These are phyloP conservation scores for Anguilla megastoma DNA, from an alignment of 2,797 vertebrate genomes.

Conservation along the genomic window DNA sequence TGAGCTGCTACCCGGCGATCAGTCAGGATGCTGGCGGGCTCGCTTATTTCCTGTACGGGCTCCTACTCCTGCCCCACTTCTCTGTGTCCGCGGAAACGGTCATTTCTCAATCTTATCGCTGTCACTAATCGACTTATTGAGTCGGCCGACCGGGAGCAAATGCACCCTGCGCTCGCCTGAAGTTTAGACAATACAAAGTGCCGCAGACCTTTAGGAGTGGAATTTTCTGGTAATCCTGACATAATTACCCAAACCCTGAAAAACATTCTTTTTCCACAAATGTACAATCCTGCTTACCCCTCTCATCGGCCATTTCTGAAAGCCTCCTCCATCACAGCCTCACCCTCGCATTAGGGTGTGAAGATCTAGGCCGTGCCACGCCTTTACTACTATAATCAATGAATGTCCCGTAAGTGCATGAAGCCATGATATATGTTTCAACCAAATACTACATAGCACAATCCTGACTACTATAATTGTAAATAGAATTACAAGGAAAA, in stretches of 20 bases:
- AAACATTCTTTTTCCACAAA: background rate
- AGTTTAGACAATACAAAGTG: background rate
- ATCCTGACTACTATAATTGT: too few relatives aligned
- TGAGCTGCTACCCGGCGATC: background rate
- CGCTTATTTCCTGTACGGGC: background rate
- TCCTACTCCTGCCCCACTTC: too few relatives aligned
- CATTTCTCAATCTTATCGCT: constrained; percentile 1
- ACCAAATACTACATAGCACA: too few relatives aligned
- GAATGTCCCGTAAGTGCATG: too few relatives aligned
- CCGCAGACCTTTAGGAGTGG: constrained; percentile 22
- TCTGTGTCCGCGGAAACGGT: background rate
- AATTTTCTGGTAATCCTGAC: constrained; percentile 25
- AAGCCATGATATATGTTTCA: too few relatives aligned
- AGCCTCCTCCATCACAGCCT: background rate
- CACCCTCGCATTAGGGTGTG: background rate
- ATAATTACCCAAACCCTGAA: background rate
- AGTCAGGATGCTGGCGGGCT: constrained; percentile 6
- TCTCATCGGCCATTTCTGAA: background rate
- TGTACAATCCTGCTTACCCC: background rate
- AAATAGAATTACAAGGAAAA: too few relatives aligned
- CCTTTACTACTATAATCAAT: too few relatives aligned
- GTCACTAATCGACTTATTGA: constrained; percentile 48
- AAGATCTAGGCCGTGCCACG: too few relatives aligned
- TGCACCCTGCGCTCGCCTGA: constrained; percentile 43
- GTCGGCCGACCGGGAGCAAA: constrained; percentile 45